phyloP scores from a whole-genome alignment of 2,113 vertebrate species.

The Psammodynastes pulverulentus region DNA sequence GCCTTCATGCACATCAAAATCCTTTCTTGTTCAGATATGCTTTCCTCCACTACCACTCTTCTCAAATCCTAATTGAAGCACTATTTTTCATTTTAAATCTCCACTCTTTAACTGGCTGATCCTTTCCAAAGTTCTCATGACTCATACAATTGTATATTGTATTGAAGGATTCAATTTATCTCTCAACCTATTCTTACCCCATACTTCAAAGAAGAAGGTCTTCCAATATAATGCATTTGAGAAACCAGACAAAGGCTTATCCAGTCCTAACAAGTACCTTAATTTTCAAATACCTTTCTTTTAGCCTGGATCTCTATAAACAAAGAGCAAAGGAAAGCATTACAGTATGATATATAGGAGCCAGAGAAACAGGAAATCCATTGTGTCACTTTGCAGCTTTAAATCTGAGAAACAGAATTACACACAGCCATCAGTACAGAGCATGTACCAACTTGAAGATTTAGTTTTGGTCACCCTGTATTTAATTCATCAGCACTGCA shows the following conservation, averaged over 20 bases:
- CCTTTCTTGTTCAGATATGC: background rate
- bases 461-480: constrained; percentile 11
- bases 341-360: constrained; percentile 2
- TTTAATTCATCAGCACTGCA: constrained; percentile 1
- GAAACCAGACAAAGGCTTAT: background rate
- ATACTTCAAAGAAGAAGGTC: background rate
- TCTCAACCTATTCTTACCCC: background rate
- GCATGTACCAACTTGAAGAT: background rate
- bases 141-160: background rate
- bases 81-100: background rate
- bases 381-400: constrained; percentile 33
- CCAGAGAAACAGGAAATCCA: constrained; percentile 20
- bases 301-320: constrained; percentile 19
- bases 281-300: constrained; percentile 31
- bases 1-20: background rate
- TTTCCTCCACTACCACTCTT: background rate
- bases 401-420: constrained; percentile 9
- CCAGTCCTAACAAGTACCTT: constrained; percentile 17
- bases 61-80: fast-evolving
- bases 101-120: background rate
- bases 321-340: constrained; percentile 35
- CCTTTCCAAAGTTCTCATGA: constrained; percentile 15
- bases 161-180: background rate
- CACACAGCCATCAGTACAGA: fast-evolving
- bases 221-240: background rate